Evolutionary conservation across 2,888 invertebrate genomes (phyloP).

Genomic region (Acleris holmiana): DNA sequence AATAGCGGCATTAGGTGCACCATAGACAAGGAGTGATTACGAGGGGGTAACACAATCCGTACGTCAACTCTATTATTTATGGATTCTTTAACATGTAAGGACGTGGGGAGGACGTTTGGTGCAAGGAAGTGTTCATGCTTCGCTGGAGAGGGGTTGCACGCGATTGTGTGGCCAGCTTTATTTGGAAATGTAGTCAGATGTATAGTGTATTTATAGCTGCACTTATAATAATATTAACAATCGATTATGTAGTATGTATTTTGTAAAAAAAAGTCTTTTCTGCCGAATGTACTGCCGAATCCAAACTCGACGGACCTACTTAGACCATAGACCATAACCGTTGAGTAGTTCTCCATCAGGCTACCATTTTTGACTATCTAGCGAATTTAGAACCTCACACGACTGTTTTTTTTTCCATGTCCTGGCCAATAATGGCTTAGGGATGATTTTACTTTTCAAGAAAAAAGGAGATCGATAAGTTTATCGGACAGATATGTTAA

Average conservation of each 20-base stretch:
- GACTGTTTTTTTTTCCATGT: too few species aligned
- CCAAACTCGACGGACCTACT: too few species aligned
- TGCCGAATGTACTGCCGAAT: too few species aligned
- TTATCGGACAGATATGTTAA: too few species aligned
- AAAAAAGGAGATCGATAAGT: too few species aligned
- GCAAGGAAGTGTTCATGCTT: conserved; percentile 76
- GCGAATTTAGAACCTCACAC: too few species aligned
- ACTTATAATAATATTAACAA: background rate
- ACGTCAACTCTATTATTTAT: conserved; percentile 84
- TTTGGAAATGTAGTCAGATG: conserved; percentile 9
- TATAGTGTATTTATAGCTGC: conserved; percentile 2
- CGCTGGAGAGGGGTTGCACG: conserved; percentile 56
- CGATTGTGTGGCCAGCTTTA: conserved; percentile 22
- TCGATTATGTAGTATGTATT: background rate
- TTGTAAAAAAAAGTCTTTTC: too few species aligned
- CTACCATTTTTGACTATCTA: too few species aligned
- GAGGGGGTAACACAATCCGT: conserved; percentile 74
- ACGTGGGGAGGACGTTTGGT: conserved; percentile 73
- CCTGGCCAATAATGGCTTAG: too few species aligned
- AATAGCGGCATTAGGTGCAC: conserved; percentile 78
- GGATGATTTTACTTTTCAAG: too few species aligned
- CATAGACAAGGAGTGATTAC: conserved; percentile 73
- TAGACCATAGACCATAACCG: too few species aligned
- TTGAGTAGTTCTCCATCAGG: too few species aligned
- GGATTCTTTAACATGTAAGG: conserved; percentile 84